Conservation (phyloP, 53 echinoderm and acorn worm genomes). For the Patiria pectinifera region DNA sequence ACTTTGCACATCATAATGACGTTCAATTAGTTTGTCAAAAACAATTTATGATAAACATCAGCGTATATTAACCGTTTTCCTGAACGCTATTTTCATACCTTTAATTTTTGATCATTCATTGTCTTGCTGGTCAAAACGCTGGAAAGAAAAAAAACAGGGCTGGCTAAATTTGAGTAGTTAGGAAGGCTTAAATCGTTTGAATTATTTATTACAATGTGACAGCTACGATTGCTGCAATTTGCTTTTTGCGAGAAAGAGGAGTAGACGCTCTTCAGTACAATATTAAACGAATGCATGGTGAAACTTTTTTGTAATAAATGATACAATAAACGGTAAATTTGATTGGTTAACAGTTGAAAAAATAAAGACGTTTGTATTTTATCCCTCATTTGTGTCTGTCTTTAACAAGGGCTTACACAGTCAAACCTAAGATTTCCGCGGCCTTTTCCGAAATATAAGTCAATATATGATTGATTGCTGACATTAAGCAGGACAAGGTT, state of each 20-base stretch:
- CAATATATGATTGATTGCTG: too few species aligned
- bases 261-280: background rate
- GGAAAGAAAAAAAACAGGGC: background rate
- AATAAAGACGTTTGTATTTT: too few species aligned
- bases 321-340: background rate
- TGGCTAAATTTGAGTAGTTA: background rate
- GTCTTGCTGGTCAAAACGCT: background rate
- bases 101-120: background rate
- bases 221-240: background rate
- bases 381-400: too few species aligned
- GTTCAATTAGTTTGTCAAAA: too few species aligned
- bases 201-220: background rate
- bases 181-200: background rate
- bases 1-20: too few species aligned
- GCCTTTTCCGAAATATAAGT: too few species aligned
- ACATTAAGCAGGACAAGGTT: too few species aligned
- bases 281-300: background rate
- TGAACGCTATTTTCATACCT: background rate
- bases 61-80: too few species aligned
- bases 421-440: too few species aligned
- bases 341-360: background rate
- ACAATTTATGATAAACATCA: too few species aligned
- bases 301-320: conserved; percentile 5
- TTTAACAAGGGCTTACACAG: too few species aligned
- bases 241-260: background rate